A percentile compares a stretch with the other conserved stretches of the same genome.
Conservation (phyloP, 2,797 vertebrate genomes). For the Tauraco hartlaubi region DNA sequence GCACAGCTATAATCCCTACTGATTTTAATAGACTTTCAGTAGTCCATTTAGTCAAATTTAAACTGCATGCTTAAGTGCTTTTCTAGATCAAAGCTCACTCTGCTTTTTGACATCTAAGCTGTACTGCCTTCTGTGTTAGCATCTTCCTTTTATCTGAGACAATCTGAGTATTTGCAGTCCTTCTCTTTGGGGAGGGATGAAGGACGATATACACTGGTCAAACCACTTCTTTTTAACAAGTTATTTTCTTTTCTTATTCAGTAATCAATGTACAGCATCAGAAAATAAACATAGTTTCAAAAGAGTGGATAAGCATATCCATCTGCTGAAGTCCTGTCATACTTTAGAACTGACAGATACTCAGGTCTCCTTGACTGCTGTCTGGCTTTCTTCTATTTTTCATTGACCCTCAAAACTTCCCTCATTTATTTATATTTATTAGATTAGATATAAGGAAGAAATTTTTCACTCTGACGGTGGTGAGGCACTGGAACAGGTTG, state of each 20-base stretch:
- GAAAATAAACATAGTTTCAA: not conserved
- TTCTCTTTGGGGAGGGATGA: not conserved
- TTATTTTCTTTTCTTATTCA: fast-evolving
- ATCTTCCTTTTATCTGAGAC: not conserved
- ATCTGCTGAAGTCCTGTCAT: not conserved
- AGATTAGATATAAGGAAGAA: too few relatives aligned
- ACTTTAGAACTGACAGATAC: not conserved
- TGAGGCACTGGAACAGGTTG: too few relatives aligned
- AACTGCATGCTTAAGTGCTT: not conserved
- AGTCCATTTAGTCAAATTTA: not conserved
- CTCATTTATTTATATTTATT: too few relatives aligned
- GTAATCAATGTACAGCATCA: not conserved
- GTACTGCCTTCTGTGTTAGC: not conserved
- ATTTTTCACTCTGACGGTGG: too few relatives aligned
- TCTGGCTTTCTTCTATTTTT: not conserved
- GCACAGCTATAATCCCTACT: not conserved
- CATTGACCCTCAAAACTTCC: not conserved
- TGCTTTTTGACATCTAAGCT: not conserved
- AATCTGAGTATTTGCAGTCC: not conserved
- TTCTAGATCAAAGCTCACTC: not conserved
- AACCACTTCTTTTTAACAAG: fast-evolving
- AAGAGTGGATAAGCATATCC: not conserved
- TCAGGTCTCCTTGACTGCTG: not conserved
- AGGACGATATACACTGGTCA: not conserved
- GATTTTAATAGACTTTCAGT: not conserved